Evolutionary conservation across 2,888 invertebrate genomes (phyloP), one percentile per base, ranked within the genome.

Genomic region (Julus scanicus): DNA sequence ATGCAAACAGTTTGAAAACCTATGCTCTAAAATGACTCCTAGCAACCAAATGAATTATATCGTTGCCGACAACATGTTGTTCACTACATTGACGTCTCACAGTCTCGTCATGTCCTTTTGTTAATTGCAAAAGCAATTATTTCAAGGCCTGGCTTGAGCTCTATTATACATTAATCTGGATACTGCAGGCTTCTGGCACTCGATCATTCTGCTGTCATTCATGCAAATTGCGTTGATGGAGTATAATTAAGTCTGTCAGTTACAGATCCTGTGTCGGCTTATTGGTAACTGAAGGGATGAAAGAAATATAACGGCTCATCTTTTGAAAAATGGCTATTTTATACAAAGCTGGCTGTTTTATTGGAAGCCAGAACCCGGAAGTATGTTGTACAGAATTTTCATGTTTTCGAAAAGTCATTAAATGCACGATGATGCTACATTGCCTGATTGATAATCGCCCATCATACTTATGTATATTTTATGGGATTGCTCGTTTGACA

Each of bases 201-300:
- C 71, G 9, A 71, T 71, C 20, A 29, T 71, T 20, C 29, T 29
- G 71, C 20, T 29, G 71, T 8, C 20, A 29, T 71, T 29, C 71
- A 71, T 71, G 29, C 71, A 71, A 71, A 71, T 71, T 71, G 71
- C 71, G 20, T 71, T 71, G 71, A 29, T 20, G 71, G n/a, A 29
- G 11, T 1, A n/a, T 29, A 71, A 71, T 71, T 71, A 29, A 29
- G 71, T 2, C 20, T 71, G 29, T 29, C 71, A 20, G 8, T n/a
- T 9, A 71, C 29, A 29, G 29, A 8, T 29, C 11, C 71, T 20
- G 20, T 5, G 29, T 20, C 53, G 15, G 53, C 48, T 48, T 48
- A 44, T 44, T 5, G 6, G 44, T 3, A 44, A 44, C 44, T n/a
- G 6, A 57, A n/a, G 17, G 17, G 57, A 57, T 57, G 57, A 57